Base-by-base conservation (phyloP, 2,797 vertebrate genomes). In the Setipinna tenuifilis region DNA sequence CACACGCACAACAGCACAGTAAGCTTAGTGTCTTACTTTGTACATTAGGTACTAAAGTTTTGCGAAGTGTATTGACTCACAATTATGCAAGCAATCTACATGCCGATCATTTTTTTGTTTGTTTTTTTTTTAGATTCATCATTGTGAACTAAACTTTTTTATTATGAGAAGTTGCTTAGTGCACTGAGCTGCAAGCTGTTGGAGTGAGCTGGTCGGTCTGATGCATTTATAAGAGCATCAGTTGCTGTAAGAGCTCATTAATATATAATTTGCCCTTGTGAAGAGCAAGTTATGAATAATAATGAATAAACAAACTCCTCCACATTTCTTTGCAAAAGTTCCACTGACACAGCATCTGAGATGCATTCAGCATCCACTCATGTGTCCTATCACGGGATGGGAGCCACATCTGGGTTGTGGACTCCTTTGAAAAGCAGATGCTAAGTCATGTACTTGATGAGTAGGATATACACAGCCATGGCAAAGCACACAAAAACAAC, bases 311-410 rank as follows among this genome's bases (percentile, higher is more conserved):
- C 62, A 25, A 10, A 10, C 9, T 25, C 23, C 2, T 25, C 23
- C 2, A 28, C 31, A 71, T 71, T 35, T 71, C 65, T 71, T 31
- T 71, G 65, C 28, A 71, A 71, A 71, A 6, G 14, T 25, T 28
- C 25, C 25, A 31, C 65, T 68, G 65, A 31, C 65, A 71, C 65
- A 71, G 65, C 65, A 71, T 71, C 25, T 71, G 4, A 71, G 65
- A 71, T 71, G 65, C 25, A 31, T 71, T 71, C 65, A 71, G 65
- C 65, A 31, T 31, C 28, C 62, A 31, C 62, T 71, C 65, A 17
- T 31, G 25, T 31, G 10, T 35, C 28, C 65, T 71, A 71, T 31
- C 28, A 16, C 65, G 25, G 5, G 35, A 41, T 5, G 5, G 25
- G 65, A 71, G 17, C 65, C 65, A 71, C 16, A 28, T 68, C 7